Evolutionary conservation across 2,888 invertebrate species (phyloP).

Genomic region (Colostygia pectinataria): DNA sequence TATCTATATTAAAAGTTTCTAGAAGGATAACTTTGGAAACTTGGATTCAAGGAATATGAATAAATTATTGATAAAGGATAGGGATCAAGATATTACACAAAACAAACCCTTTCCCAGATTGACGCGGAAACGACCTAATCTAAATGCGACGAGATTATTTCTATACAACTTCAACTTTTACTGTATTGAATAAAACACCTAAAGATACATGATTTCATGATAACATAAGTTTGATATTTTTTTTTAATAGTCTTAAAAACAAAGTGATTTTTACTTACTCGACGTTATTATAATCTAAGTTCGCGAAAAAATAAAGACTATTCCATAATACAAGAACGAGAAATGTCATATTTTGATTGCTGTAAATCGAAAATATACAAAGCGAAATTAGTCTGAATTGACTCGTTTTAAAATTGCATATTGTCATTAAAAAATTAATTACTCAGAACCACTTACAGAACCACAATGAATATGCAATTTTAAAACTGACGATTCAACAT

Average conservation of each 20-base stretch:
- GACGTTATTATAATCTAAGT: constrained; percentile 26
- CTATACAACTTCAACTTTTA: constrained; percentile 33
- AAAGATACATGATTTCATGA: constrained; percentile 35
- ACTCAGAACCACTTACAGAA: too few species aligned
- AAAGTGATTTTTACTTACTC: constrained; percentile 30
- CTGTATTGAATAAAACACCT: constrained; percentile 28
- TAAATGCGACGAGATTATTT: constrained; percentile 38
- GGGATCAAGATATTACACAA: constrained; percentile 29
- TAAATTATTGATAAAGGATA: constrained; percentile 18
- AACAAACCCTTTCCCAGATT: constrained; percentile 27
- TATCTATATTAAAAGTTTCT: constrained; percentile 3
- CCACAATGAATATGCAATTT: constrained; percentile 4
- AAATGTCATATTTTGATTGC: constrained; percentile 2
- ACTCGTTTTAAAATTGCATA: constrained; percentile 9
- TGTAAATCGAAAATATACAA: constrained; percentile 3
- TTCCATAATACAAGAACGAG: constrained; percentile 4
- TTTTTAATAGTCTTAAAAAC: constrained; percentile 32
- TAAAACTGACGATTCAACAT: constrained; percentile 1
- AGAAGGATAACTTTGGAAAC: constrained; percentile 20
- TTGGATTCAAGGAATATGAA: constrained; percentile 24
- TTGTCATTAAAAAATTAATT: neutral
- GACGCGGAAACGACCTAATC: constrained; percentile 9
- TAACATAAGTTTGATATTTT: constrained; percentile 30
- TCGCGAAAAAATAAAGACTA: constrained; percentile 21
- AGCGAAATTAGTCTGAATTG: neutral